A percentile compares a stretch with the other conserved stretches of the same genome.
These are phyloP conservation scores for Proales similis DNA, from an alignment of 1,140 invertebrate species.

Conservation along the genomic window DNA sequence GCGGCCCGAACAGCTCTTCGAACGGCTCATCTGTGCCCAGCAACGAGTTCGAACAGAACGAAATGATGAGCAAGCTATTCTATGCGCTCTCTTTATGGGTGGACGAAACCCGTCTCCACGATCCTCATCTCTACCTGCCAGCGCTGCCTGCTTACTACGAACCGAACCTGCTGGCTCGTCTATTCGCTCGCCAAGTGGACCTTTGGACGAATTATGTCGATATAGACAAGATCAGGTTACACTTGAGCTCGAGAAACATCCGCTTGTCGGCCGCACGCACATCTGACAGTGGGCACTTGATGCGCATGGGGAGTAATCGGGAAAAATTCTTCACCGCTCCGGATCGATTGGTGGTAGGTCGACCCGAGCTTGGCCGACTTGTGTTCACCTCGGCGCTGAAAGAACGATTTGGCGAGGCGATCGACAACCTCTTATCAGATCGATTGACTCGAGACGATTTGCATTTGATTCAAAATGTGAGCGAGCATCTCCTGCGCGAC, in stretches of 20 bases:
- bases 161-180: conserved; percentile 41
- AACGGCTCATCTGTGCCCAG: background rate
- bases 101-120: conserved; percentile 67
- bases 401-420: conserved; percentile 33
- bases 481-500: conserved; percentile 23
- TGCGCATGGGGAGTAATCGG: too few relatives aligned
- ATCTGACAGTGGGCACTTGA: too few relatives aligned
- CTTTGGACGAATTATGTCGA: conserved; percentile 27
- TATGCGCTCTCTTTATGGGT: conserved; percentile 66
- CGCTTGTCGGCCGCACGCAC: too few relatives aligned
- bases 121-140: conserved; percentile 63
- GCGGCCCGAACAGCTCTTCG: background rate
- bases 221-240: background rate
- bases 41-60: background rate
- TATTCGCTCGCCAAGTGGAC: conserved; percentile 4
- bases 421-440: conserved; percentile 8
- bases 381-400: conserved; percentile 20
- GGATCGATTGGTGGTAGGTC: conserved; percentile 13
- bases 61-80: conserved; percentile 33
- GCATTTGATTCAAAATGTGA: conserved; percentile 16
- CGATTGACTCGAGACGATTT: conserved; percentile 6
- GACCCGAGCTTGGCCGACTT: background rate
- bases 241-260: background rate
- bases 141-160: conserved; percentile 63
- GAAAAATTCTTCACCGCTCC: too few relatives aligned